A percentile compares a stretch with the other conserved stretches of the same genome.
phyloP scores from a whole-genome alignment of 2,888 invertebrate genomes.

The Aquatica leii region DNA sequence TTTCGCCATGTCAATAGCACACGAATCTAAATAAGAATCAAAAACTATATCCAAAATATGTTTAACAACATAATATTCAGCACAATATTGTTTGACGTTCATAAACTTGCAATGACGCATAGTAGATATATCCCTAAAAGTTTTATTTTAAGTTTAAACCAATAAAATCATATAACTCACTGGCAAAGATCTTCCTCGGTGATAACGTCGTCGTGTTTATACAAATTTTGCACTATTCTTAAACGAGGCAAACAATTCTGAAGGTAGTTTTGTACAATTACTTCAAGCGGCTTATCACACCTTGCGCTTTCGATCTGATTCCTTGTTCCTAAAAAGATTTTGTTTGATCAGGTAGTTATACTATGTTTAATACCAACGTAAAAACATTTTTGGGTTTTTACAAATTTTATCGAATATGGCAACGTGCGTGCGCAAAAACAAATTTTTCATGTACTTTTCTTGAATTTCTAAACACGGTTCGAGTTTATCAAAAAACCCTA shows the following conservation, averaged over 20 bases:
- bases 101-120: neutral
- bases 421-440: neutral
- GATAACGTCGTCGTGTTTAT: conserved; percentile 5
- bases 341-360: too few relatives aligned
- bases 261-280: too few relatives aligned
- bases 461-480: neutral
- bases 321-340: too few relatives aligned
- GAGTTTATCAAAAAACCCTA: neutral
- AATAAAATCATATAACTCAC: too few relatives aligned
- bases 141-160: too few relatives aligned
- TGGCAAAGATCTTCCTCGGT: neutral
- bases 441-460: conserved; percentile 4
- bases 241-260: neutral
- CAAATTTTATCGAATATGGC: neutral
- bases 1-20: neutral
- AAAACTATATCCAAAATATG: neutral
- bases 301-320: too few relatives aligned
- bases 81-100: neutral
- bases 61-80: neutral
- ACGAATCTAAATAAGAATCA: neutral
- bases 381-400: neutral
- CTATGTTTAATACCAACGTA: too few relatives aligned
- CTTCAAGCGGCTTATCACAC: too few relatives aligned
- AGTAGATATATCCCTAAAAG: too few relatives aligned
- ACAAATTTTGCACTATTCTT: conserved; percentile 1